A percentile compares a stretch with the other conserved stretches of the same genome.
These are phyloP conservation scores for Lycodopsis pacificus DNA, from an alignment of 2,797 vertebrate species.

Conservation along the genomic window DNA sequence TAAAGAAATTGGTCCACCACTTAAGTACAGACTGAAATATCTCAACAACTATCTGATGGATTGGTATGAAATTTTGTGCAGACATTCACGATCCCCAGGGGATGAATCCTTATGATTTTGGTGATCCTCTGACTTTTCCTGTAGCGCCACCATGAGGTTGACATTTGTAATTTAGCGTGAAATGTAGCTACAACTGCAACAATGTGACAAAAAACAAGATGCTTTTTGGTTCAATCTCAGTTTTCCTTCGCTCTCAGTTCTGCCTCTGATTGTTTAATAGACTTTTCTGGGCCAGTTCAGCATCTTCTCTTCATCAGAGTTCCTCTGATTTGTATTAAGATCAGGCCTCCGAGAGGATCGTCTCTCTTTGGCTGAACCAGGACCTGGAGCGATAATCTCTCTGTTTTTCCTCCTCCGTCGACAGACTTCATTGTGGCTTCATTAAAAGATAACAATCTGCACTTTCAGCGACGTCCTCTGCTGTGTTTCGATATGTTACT, in stretches of 20 bases:
- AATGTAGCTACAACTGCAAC: no score
- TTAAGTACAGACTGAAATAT: background rate
- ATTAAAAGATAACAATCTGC: constrained; percentile 67
- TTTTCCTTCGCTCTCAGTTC: background rate
- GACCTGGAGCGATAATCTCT: constrained; percentile 4
- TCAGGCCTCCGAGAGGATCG: background rate
- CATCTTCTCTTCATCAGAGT: background rate
- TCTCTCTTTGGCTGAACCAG: constrained; percentile 4
- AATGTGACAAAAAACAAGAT: no score
- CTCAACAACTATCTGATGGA: background rate
- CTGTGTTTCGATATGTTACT: constrained; percentile 17
- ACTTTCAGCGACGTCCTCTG: constrained; percentile 21
- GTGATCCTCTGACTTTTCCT: background rate
- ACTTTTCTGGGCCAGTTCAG: constrained; percentile 8
- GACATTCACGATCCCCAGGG: background rate
- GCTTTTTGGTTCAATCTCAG: no score
- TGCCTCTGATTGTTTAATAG: background rate
- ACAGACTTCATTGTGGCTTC: constrained; percentile 6
- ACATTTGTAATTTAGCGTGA: no score
- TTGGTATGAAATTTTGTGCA: background rate
- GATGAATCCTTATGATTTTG: background rate
- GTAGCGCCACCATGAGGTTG: no score
- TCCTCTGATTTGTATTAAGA: constrained; percentile 29
- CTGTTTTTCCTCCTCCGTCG: constrained; percentile 10
- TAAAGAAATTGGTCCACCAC: background rate